Conservation (phyloP, 2,888 invertebrate genomes). For the Ophraella communa region DNA sequence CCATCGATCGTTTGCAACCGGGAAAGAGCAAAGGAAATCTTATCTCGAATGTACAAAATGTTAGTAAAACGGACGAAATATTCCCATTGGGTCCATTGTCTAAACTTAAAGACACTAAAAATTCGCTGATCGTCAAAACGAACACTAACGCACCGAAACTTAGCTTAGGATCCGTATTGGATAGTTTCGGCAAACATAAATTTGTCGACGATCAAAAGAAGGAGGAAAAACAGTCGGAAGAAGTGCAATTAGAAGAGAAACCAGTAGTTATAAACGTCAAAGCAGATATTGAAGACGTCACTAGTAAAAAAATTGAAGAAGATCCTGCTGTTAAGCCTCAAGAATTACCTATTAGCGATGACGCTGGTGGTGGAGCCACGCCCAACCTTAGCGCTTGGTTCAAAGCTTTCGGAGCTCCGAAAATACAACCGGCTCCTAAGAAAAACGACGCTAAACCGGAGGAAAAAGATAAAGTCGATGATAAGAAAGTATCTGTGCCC, state of each 20-base stretch:
- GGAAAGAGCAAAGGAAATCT: conserved; percentile 89
- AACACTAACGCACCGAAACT: conserved; percentile 79
- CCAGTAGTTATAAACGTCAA: conserved; percentile 19
- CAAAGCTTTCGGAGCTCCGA: conserved; percentile 89
- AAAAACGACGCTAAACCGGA: conserved; percentile 66
- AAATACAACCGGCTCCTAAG: conserved; percentile 67
- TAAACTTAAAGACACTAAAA: conserved; percentile 67
- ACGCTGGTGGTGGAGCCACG: conserved; percentile 66
- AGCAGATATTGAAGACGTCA: conserved; percentile 21
- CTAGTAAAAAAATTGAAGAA: conserved; percentile 37
- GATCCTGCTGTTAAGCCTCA: conserved; percentile 51
- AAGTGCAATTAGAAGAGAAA: conserved; percentile 46
- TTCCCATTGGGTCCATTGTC: conserved; percentile 63
- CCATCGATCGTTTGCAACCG: conserved; percentile 83
- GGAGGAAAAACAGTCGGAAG: conserved; percentile 45
- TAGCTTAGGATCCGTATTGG: conserved; percentile 83
- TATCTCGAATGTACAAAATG: conserved; percentile 70
- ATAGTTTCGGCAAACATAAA: conserved; percentile 74
- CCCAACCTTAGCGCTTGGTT: conserved; percentile 92
- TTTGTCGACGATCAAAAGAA: conserved; percentile 64
- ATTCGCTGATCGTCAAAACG: conserved; percentile 65
- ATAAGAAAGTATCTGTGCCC: conserved; percentile 53
- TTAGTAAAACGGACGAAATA: conserved; percentile 68
- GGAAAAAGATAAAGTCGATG: conserved; percentile 50
- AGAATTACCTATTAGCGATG: conserved; percentile 43